A percentile compares a stretch with the other conserved stretches of the same genome.
Evolutionary conservation across 2,797 vertebrate species (phyloP).

Genomic region (Sebastes hubbsi): DNA sequence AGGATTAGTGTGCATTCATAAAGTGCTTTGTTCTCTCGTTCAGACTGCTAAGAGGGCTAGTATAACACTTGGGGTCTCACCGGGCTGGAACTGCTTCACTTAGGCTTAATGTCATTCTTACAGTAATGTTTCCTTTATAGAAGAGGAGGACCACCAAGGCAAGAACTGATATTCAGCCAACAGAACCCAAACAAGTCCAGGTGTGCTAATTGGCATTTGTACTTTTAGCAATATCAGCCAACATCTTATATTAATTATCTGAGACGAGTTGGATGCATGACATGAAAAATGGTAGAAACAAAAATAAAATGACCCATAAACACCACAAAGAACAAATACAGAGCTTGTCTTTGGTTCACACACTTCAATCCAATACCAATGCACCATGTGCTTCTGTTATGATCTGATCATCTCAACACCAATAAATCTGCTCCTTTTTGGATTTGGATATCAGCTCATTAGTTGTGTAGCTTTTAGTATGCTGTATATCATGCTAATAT

Average conservation of each 20-base stretch:
- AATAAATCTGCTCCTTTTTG: background rate
- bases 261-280: background rate
- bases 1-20: slow-evolving; percentile 50
- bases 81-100: slow-evolving; percentile 25
- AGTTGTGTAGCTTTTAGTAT: background rate
- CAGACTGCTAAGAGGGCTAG: slow-evolving; percentile 46
- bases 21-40: slow-evolving; percentile 53
- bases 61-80: slow-evolving; percentile 42
- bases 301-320: background rate
- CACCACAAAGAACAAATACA: background rate
- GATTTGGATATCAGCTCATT: background rate
- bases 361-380: background rate
- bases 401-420: background rate
- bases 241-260: background rate
- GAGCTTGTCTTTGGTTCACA: background rate
- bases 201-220: background rate
- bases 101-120: slow-evolving; percentile 49
- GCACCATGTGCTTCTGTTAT: background rate
- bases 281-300: background rate
- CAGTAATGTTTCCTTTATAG: slow-evolving; percentile 43
- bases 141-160: slow-evolving; percentile 35
- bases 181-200: background rate
- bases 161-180: slow-evolving; percentile 1
- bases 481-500: background rate
- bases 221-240: background rate